Base-by-base conservation (phyloP, 53 echinoderm and acorn worm genomes). In the Luidia sarsii region DNA sequence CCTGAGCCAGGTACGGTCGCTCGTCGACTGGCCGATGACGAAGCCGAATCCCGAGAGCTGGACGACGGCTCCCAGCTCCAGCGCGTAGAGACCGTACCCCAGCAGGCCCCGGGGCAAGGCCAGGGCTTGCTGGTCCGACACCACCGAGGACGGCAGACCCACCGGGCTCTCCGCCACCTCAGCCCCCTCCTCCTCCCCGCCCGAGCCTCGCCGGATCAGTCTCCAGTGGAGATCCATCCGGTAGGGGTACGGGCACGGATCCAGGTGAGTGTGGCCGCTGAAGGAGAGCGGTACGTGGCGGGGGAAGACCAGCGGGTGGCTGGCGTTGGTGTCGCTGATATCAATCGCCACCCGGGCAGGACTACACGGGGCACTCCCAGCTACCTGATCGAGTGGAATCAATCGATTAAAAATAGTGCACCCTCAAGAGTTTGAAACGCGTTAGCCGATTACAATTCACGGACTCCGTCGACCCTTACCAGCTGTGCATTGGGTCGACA, bases 1-100 rank as follows among this genome's bases (percentile, higher is more conserved):
- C 48, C 36, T 56, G 39, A 88, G 48, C 88, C 88, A 88, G 1
- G 48, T 59, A 36, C 85, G 68, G 14, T 85, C 70, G 6, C n/a
- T n/a, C 7, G 21, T 43, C 39, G 34, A 23, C 48, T 21, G 24
- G 2, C 69, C 61, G 14, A 56, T 79, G 7, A 61, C 16, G 21
- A 49, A 46, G 14, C 49, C 79, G 25, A 43, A 22, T 13, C 57
- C 74, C 30, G 46, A 52, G 21, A 22, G 41, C 32, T 20, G n/a
- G n/a, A 75, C 46, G 53, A 27, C 33, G 51, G 70, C 88, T 8
- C 31, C 37, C 11, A 88, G 25, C 35, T 57, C 33, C 28, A 88
- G 15, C 6, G 45, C 65, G 68, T 88, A 83, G 1, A 65, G 24
- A 13, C 88, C 83, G 64, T 49, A 46, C 9, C 11, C 24, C 2